These are phyloP conservation scores for Eumerus sabulonum DNA, from an alignment of 2,888 invertebrate species.

Conservation along the genomic window DNA sequence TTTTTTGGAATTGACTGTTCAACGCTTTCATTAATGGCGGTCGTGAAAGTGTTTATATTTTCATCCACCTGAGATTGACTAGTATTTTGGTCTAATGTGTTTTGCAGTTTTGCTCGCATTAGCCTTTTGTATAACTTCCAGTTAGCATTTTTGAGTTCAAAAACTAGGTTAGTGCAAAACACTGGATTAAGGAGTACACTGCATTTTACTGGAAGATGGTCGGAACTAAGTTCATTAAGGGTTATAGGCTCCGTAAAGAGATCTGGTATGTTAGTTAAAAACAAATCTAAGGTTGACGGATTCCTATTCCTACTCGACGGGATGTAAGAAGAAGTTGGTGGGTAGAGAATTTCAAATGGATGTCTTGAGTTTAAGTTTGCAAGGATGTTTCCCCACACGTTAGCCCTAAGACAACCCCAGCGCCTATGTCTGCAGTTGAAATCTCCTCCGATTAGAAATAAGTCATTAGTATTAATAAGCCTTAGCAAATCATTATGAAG, in stretches of 20 bases:
- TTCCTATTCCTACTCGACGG: neutral
- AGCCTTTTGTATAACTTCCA: neutral
- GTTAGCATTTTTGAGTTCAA: neutral
- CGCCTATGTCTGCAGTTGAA: no score
- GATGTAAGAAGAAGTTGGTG: slow-evolving; percentile 1
- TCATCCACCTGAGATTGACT: neutral
- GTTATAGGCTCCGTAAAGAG: neutral
- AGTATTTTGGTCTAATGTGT: neutral
- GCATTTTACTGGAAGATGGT: slow-evolving; percentile 12
- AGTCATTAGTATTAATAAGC: no score
- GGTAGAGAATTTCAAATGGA: neutral
- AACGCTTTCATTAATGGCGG: neutral
- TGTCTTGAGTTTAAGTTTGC: neutral
- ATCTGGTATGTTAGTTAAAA: neutral
- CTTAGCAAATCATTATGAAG: no score
- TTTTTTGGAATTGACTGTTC: neutral
- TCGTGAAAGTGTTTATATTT: neutral
- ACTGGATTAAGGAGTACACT: neutral
- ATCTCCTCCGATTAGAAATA: no score
- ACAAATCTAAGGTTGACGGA: slow-evolving; percentile 10
- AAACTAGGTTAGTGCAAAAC: neutral
- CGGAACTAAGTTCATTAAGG: slow-evolving; percentile 15
- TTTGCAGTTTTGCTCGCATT: neutral
- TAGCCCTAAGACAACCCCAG: neutral
- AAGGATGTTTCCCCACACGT: neutral